Base-by-base conservation (phyloP, 1,140 invertebrate genomes). In the Melipona quadrifasciata region DNA sequence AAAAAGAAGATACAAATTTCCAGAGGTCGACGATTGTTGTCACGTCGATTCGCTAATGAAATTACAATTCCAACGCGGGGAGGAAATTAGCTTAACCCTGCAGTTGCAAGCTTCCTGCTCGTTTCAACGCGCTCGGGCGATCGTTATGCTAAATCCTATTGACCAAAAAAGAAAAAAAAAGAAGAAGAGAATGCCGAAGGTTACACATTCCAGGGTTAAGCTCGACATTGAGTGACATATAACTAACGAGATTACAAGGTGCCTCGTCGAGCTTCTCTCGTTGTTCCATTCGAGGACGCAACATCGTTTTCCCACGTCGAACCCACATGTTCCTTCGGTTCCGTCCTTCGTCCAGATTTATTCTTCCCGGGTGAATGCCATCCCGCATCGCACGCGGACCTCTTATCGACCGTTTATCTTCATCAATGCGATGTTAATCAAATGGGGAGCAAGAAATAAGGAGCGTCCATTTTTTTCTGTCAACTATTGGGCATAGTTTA, bases 171-270 rank as follows among this genome's bases (percentile, higher is more conserved):
- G 14, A 21, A 27, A n/a, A 16, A 21, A 17, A 55, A 34, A 78
- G 34, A 39, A n/a, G 31, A 24, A 31, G 31, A 68, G 34, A 17
- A 71, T 14, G 39, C 3, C 65, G 73, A 78, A 79, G 82, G 75
- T 78, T 53, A 61, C 39, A 27, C 65, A 47, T 71, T 71, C 47
- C 75, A 71, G 55, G 65, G 82, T 70, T 83, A 83, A 83, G 82
- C 75, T 70, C 21, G 82, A 71, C 82, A 61, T 51, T 71, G 75
- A 83, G 17, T 53, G 65, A 58, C 82, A 53, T 39, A 61, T 51
- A 58, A 57, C 64, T 83, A 83, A 83, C 75, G 65, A 79, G 82
- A 83, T 83, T 83, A 71, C 31, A 77, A n/a, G 6, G 8, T 31
- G 67, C 34, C 64, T 68, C 73, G 57, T 58, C 55, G 81, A 70